Base-by-base conservation (phyloP, 2,888 invertebrate species). In the Latheticus oryzae region DNA sequence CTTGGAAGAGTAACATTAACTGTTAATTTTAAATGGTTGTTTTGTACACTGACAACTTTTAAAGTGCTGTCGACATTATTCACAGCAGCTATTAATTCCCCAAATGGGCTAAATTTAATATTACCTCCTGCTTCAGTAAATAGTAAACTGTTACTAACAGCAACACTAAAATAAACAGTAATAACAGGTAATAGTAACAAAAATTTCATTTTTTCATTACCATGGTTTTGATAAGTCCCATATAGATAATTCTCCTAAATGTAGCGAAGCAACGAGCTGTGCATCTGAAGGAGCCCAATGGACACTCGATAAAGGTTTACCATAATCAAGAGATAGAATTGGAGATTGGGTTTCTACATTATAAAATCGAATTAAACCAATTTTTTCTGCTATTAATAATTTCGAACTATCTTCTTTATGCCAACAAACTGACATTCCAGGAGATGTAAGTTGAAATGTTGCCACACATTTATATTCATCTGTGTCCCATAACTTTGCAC, bases 341-440 rank as follows among this genome's bases (percentile, higher is more conserved):
- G 85, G 84, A 60, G 83, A 83, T 64, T 87, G 86, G 28, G 84
- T 86, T 65, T 83, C 82, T 5, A 88, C 82, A 76, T 89, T 90
- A 70, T 89, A 91, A 73, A 91, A 83, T 59, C 87, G 84, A 47
- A 91, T 84, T 0, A 87, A 77, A n/a, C 91, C 90, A 65, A 84
- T 84, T 73, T 89, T 89, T 73, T 90, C 89, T 0, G 87, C 90
- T 1, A 91, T 88, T 61, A 91, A 76, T 12, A 91, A 79, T 78
- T 90, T 90, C 28, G 83, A 83, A 1, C 83, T 81, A 68, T 90
- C 89, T 56, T 87, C 86, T 26, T 80, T 79, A 74, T 91, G 90
- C 85, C 88, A 89, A 67, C 85, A 82, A 0, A 87, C 85, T 2
- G 82, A 82, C 77, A 87, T 82, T 28, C 79, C 87, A 30, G 90